Evolutionary conservation across 2,888 invertebrate genomes (phyloP), one percentile per base, ranked within the genome.

Genomic region (Aphodius granarius): DNA sequence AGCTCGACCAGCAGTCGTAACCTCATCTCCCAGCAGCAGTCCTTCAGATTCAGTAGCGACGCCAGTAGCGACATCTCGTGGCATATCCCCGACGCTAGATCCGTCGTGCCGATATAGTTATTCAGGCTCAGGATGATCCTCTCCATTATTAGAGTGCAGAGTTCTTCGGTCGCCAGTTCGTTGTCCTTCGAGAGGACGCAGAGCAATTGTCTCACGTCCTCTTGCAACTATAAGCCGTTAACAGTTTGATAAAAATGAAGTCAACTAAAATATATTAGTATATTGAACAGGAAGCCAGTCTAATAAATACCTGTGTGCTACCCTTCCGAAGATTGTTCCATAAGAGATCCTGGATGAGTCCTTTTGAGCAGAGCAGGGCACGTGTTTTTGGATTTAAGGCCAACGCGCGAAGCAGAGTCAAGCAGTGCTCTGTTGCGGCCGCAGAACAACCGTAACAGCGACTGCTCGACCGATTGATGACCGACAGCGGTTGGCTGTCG

Each of bases 21-120:
- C 83, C 98, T 94, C 78, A 94, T 92, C 85, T 98, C 98, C 98
- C 98, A 98, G 85, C 97, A 97, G 3, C 94, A 92, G 86, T 98
- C 98, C 83, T 97, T 96, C 80, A 96, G 96, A 81, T 96, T 95
- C 1, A 98, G 93, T 68, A 97, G 90, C 0, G 95, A 94, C 0
- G 97, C 95, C 21, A 98, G 87, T 15, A 98, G 88, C 6, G 96
- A 91, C 86, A 98, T 97, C 86, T 98, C 94, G 83, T 97, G 96
- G 3, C 97, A 91, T 0, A 97, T 95, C 1, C 94, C 92, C 2
- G 92, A 90, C 23, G 92, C 92, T 73, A 95, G 86, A 84, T 94
- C 94, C 0, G 92, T 91, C 62, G 92, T 90, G 4, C 94, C 94
- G 16, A 94, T 92, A 77, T 94, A 92, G 1, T 95, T 95, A 72